A percentile compares a stretch with the other conserved stretches of the same genome.
Evolutionary conservation across 2,797 vertebrate genomes (phyloP).

Genomic region (Botia kubotai): DNA sequence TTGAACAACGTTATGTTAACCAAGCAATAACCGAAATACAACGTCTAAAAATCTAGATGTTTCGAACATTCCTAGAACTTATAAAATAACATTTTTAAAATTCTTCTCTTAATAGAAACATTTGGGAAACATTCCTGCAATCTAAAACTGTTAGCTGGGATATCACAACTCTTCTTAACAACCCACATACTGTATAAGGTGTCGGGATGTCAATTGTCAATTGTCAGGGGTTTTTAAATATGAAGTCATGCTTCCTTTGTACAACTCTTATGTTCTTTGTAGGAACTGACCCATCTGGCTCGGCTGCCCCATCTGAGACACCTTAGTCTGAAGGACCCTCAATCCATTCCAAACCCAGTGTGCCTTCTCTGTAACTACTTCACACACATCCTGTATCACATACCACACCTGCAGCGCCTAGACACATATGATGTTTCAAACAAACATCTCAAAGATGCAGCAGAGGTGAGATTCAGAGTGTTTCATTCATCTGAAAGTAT

Average conservation of each 20-base stretch:
- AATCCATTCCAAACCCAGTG: conserved; percentile 83
- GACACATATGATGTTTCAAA: conserved; percentile 84
- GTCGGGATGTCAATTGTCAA: too few relatives aligned
- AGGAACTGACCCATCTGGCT: conserved; percentile 86
- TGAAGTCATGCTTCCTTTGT: background rate
- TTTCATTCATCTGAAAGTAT: background rate
- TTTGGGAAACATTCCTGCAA: too few relatives aligned
- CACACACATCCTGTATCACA: conserved; percentile 87
- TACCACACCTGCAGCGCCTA: conserved; percentile 83
- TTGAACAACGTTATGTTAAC: too few relatives aligned
- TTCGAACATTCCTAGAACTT: too few relatives aligned
- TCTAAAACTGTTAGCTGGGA: too few relatives aligned
- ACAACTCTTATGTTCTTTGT: conserved; percentile 38
- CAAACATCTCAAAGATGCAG: conserved; percentile 84
- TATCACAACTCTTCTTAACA: too few relatives aligned
- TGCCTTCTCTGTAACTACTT: conserved; percentile 88
- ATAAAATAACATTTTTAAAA: too few relatives aligned
- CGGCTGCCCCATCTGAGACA: conserved; percentile 78
- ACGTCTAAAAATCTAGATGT: too few relatives aligned
- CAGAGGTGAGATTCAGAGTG: conserved; percentile 76
- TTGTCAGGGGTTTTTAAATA: too few relatives aligned
- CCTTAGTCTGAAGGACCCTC: conserved; percentile 84
- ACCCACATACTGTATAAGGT: too few relatives aligned
- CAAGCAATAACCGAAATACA: too few relatives aligned
- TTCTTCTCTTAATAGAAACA: too few relatives aligned